These are phyloP conservation scores for Tetrapedia diversipes DNA, from an alignment of 2,888 invertebrate genomes.

Conservation along the genomic window DNA sequence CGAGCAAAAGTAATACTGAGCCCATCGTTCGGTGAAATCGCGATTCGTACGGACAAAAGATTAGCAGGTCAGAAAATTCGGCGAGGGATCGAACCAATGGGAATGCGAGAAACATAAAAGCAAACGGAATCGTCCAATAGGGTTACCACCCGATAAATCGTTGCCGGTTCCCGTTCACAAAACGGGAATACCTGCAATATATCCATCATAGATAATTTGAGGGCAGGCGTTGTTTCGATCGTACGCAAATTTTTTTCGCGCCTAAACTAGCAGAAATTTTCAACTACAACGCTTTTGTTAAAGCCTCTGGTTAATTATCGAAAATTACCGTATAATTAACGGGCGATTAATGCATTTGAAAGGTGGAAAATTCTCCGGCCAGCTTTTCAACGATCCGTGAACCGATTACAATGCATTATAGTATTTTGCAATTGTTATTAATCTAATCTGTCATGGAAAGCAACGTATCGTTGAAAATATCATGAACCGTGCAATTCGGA, in stretches of 20 bases:
- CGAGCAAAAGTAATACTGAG: background rate
- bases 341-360: too few species aligned
- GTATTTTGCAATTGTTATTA: background rate
- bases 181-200: background rate
- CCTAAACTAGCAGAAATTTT: too few species aligned
- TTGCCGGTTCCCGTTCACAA: background rate
- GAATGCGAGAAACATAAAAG: background rate
- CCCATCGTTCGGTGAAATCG: too few species aligned
- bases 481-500: background rate
- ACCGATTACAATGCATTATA: too few species aligned
- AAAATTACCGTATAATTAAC: too few species aligned
- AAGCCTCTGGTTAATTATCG: too few species aligned
- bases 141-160: background rate
- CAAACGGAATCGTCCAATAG: background rate
- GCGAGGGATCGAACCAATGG: constrained; percentile 3
- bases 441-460: background rate
- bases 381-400: too few species aligned
- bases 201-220: background rate
- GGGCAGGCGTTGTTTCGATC: too few species aligned
- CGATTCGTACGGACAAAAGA: constrained; percentile 13
- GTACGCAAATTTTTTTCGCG: too few species aligned
- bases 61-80: constrained; percentile 5
- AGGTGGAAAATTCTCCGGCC: too few species aligned
- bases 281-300: too few species aligned
- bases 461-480: background rate